Conservation (phyloP, 2,113 vertebrate genomes). For the Agelaius tricolor region DNA sequence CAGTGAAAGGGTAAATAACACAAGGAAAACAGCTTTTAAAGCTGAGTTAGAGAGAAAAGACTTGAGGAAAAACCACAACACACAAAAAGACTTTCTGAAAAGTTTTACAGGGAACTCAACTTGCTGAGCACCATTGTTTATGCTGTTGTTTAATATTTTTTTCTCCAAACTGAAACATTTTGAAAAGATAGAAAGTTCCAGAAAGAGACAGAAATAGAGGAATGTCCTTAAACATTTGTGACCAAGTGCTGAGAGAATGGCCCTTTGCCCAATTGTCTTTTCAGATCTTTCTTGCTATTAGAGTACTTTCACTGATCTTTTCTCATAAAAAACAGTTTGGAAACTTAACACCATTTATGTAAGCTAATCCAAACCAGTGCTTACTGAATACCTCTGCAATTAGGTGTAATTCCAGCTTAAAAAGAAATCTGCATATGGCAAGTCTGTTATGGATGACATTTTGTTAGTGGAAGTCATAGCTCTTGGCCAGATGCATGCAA, state of each 20-base stretch:
- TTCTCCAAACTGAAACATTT: background rate
- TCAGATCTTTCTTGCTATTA: background rate
- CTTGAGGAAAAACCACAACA: background rate
- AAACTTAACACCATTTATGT: background rate
- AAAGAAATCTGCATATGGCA: accelerated
- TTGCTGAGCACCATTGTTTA: background rate
- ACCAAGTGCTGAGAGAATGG: background rate
- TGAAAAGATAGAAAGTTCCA: background rate
- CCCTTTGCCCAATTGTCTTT: background rate
- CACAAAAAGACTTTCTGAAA: background rate
- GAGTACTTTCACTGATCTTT: background rate
- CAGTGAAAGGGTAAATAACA: background rate
- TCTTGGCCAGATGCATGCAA: background rate
- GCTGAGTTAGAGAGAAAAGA: background rate
- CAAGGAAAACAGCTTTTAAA: background rate
- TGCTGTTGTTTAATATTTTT: accelerated
- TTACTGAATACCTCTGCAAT: background rate
- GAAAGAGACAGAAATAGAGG: background rate
- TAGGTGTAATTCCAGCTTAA: background rate
- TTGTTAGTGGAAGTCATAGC: background rate
- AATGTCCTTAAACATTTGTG: background rate
- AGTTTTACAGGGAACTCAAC: background rate
- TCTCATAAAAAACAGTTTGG: background rate
- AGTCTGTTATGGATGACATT: background rate
- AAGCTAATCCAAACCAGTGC: background rate